Base-by-base conservation (phyloP, 2,113 vertebrate species). In the Chaetodon trifascialis region DNA sequence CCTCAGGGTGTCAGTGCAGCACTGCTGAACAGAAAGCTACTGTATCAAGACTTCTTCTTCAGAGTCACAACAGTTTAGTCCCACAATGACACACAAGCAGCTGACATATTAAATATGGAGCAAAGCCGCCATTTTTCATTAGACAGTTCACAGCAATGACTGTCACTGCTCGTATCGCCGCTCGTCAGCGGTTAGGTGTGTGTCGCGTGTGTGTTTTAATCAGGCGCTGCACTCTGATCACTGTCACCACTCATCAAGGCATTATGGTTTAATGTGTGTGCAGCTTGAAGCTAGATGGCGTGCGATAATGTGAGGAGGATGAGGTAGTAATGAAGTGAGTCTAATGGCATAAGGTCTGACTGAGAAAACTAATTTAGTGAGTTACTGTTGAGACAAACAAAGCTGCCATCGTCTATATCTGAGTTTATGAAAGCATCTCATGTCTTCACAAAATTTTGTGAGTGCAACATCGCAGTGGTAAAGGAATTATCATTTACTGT, bases 1-100 rank as follows among this genome's bases (percentile, higher is more conserved):
- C 92, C 89, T 85, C 72, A 44, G 85, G 89, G 85, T 82, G 88
- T 86, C 88, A 79, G 68, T 78, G 80, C 82, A 70, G 79, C 84
- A 19, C 85, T 69, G 69, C 66, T 68, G 64, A 69, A 62, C 80
- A 56, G 51, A 66, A 2, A 59, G 19, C 60, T 4, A 5, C 62
- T 17, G 38, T 44, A 55, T 23, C 51, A n/a, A 23, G 16, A 0
- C 73, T 65, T 25, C 38, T 1, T 7, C 15, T 16, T 23, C 70
- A 52, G 19, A 34, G 36, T 86, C 83, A 70, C 72, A 54, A 60
- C 84, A 59, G 21, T 64, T 85, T 42, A 84, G 16, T 30, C 34
- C 14, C 14, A 23, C 2, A 54, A 4, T 82, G 80, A 89, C 59
- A 55, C 70, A 66, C 49, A 19, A 55, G 62, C 47, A 56, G 73